Conservation (phyloP, 2,797 vertebrate species). For the Staurois parvus region DNA sequence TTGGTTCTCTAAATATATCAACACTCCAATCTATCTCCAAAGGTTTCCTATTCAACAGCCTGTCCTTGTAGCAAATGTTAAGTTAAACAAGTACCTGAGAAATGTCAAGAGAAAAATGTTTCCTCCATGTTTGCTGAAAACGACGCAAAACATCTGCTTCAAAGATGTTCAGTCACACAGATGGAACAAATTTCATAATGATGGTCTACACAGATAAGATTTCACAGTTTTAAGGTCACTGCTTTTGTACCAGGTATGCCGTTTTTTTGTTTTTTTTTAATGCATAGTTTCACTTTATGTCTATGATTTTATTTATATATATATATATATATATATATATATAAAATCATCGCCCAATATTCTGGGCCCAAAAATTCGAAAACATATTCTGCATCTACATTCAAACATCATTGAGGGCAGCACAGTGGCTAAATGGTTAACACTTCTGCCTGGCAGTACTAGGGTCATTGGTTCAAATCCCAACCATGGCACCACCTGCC, state of each 20-base stretch:
- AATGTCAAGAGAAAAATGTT: slow-evolving; percentile 40
- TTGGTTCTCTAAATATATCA: neutral
- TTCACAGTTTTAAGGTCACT: slow-evolving; percentile 27
- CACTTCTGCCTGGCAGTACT: too few relatives aligned
- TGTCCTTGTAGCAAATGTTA: slow-evolving; percentile 50
- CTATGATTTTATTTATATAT: slow-evolving; percentile 33
- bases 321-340: too few relatives aligned
- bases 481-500: too few relatives aligned
- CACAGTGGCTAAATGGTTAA: too few relatives aligned
- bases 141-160: slow-evolving; percentile 53
- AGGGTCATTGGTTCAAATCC: too few relatives aligned
- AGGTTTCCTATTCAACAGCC: slow-evolving; percentile 39
- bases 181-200: slow-evolving; percentile 52
- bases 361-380: slow-evolving; percentile 30
- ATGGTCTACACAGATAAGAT: slow-evolving; percentile 50
- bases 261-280: slow-evolving; percentile 22
- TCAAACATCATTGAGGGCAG: too few relatives aligned
- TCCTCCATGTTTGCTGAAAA: slow-evolving; percentile 30
- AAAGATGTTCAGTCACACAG: slow-evolving; percentile 32
- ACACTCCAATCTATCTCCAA: slow-evolving; percentile 7
- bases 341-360: slow-evolving; percentile 26
- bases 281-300: slow-evolving; percentile 33
- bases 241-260: slow-evolving; percentile 31
- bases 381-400: too few relatives aligned
- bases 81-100: slow-evolving; percentile 55